Percentiles rank a stretch among this genome's conserved stretches.
phyloP scores from a whole-genome alignment of 2,797 vertebrate species.

The Meda fulgida region DNA sequence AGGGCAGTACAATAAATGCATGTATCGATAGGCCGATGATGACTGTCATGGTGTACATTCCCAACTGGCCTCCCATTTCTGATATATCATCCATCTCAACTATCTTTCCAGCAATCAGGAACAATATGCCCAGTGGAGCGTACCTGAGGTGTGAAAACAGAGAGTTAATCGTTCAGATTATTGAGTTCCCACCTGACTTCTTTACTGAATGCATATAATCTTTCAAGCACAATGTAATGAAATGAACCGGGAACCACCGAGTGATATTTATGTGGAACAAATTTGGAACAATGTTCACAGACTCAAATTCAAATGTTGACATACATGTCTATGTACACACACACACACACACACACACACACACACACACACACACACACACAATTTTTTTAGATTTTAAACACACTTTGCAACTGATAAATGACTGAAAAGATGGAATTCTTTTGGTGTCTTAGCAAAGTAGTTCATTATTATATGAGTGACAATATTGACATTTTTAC shows the following conservation, averaged over 20 bases:
- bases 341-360: no score
- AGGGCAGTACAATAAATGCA: slow-evolving; percentile 77
- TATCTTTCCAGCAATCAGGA: slow-evolving; percentile 86
- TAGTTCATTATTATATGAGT: neutral
- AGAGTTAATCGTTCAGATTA: neutral
- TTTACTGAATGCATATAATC: no score
- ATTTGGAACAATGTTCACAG: no score
- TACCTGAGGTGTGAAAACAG: slow-evolving; percentile 72
- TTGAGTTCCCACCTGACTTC: neutral
- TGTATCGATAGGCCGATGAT: slow-evolving; percentile 80
- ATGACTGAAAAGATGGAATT: neutral
- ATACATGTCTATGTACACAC: no score
- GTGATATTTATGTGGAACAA: neutral
- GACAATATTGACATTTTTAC: no score
- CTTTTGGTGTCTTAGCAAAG: neutral
- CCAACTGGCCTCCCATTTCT: slow-evolving; percentile 81
- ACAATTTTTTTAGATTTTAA: neutral
- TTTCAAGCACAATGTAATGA: no score
- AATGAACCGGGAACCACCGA: neutral
- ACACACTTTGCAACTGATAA: neutral
- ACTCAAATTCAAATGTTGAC: neutral
- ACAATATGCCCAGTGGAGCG: slow-evolving; percentile 83
- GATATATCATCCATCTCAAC: slow-evolving; percentile 83
- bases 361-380: no score
- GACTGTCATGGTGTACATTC: slow-evolving; percentile 85